Evolutionary conservation across 2,113 vertebrate genomes (phyloP).

Genomic region (Callipepla squamata): DNA sequence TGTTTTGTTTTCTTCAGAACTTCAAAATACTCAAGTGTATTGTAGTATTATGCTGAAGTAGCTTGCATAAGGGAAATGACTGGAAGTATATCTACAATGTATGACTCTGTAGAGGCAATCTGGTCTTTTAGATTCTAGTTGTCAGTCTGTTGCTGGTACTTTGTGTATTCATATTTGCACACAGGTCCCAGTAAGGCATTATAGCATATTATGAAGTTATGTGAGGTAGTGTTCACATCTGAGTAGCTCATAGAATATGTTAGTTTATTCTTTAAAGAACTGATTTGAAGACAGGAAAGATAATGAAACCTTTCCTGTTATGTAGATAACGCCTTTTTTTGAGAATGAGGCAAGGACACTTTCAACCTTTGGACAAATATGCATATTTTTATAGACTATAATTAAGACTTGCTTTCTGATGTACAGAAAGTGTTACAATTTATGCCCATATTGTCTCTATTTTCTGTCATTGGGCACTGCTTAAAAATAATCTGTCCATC

Average conservation of each 20-base stretch:
- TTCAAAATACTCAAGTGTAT: not conserved
- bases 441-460: not conserved
- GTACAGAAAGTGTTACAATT: not conserved
- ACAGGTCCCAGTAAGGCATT: not conserved
- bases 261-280: not conserved
- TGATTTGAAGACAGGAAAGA: not conserved
- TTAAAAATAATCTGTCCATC: not conserved
- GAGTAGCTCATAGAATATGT: not conserved
- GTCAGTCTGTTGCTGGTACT: not conserved
- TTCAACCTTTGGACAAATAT: not conserved
- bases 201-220: not conserved
- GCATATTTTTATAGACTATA: not conserved
- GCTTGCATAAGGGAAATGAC: not conserved
- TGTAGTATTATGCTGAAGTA: not conserved
- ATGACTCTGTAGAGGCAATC: not conserved
- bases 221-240: not conserved
- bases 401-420: not conserved
- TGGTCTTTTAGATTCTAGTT: constrained; percentile 6
- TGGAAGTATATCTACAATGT: not conserved
- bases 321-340: not conserved
- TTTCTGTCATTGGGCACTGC: not conserved
- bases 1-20: not conserved
- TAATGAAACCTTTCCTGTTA: not conserved
- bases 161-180: not conserved
- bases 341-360: not conserved